These are phyloP conservation scores for Meriones psammophilus DNA, from an alignment of 2,797 vertebrate species.

Conservation along the genomic window DNA sequence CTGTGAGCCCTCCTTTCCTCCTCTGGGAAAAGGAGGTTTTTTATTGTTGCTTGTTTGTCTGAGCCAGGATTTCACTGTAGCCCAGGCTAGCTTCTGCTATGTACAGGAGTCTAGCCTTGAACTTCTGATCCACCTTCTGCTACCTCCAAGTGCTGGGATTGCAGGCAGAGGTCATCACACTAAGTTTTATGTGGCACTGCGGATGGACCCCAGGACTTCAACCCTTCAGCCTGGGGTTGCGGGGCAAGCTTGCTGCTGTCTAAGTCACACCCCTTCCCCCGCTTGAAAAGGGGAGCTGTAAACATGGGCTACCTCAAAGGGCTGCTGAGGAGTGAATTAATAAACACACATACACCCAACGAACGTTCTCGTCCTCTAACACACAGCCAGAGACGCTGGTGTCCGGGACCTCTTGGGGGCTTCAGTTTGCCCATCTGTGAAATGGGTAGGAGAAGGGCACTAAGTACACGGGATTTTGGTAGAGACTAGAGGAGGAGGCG, in stretches of 20 bases:
- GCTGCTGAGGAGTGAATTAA: constrained; percentile 41
- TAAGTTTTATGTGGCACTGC: background rate
- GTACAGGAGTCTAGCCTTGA: background rate
- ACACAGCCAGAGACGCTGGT: background rate
- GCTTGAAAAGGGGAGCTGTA: background rate
- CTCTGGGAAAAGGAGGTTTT: background rate
- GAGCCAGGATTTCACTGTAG: background rate
- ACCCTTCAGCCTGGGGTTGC: background rate
- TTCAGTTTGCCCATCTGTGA: constrained; percentile 58
- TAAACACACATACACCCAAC: background rate
- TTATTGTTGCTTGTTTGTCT: background rate
- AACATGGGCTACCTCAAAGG: constrained; percentile 60
- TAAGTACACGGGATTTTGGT: background rate
- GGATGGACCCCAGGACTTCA: background rate
- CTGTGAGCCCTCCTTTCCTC: background rate
- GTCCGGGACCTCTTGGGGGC: background rate
- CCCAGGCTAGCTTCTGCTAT: background rate
- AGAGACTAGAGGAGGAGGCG: constrained; percentile 18
- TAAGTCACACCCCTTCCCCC: background rate
- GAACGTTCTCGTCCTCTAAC: background rate
- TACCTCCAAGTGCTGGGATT: background rate
- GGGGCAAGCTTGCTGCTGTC: background rate
- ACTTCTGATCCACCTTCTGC: background rate
- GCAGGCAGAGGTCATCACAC: background rate
- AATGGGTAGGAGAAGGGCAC: constrained; percentile 38